phyloP scores from a whole-genome alignment of 2,797 vertebrate species.

The Acestrorhynchus altus region DNA sequence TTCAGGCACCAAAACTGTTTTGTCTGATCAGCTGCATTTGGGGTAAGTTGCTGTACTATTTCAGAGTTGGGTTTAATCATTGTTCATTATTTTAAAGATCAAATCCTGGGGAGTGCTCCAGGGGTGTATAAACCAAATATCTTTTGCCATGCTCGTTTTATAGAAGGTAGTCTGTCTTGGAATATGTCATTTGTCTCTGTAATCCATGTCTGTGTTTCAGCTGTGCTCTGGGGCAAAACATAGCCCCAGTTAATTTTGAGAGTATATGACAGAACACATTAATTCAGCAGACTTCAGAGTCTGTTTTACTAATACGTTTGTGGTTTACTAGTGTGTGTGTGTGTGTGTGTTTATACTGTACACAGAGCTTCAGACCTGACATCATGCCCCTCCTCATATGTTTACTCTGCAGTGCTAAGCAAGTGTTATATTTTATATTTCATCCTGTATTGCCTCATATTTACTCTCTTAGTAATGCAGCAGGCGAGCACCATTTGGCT shows the following conservation, averaged over 20 bases:
- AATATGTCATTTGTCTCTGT: background rate
- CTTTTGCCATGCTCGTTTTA: slow-evolving; percentile 37
- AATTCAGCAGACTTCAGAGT: background rate
- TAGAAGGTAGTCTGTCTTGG: slow-evolving; percentile 8
- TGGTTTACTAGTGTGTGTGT: slow-evolving; percentile 8
- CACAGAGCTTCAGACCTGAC: slow-evolving; percentile 45
- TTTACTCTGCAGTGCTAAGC: slow-evolving; percentile 43
- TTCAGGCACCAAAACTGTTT: no score
- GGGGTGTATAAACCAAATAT: slow-evolving; percentile 45
- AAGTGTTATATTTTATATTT: slow-evolving; percentile 40
- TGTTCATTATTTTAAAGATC: slow-evolving; percentile 25
- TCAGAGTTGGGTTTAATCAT: background rate
- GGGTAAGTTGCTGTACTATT: background rate
- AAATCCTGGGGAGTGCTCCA: slow-evolving; percentile 34
- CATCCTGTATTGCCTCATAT: slow-evolving; percentile 18
- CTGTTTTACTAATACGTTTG: background rate
- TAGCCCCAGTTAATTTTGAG: slow-evolving; percentile 16
- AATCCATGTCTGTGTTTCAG: slow-evolving; percentile 20
- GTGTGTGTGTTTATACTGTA: slow-evolving; percentile 2
- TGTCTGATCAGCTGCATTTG: no score
- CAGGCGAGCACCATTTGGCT: slow-evolving; percentile 28
- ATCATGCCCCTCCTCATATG: slow-evolving; percentile 30
- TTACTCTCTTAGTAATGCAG: slow-evolving; percentile 37
- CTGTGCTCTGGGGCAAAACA: slow-evolving; percentile 3
- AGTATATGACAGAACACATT: slow-evolving; percentile 4